Percentiles rank a stretch among this genome's conserved stretches.
phyloP scores from a whole-genome alignment of 2,888 invertebrate species.

The Mystacides longicornis region DNA sequence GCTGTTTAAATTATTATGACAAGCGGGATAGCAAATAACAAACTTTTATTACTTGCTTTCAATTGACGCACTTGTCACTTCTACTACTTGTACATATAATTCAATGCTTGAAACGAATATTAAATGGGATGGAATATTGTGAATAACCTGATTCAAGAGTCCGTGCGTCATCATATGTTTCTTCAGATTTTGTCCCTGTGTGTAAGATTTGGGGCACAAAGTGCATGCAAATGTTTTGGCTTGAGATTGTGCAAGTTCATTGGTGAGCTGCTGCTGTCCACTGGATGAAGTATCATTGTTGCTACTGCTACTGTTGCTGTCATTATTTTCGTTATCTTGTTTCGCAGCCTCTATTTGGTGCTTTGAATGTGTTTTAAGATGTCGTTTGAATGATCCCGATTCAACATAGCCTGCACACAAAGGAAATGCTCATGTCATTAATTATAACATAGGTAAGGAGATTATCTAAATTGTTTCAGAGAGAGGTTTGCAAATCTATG shows the following conservation, averaged over 20 bases:
- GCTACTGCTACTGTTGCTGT: neutral
- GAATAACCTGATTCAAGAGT: constrained; percentile 27
- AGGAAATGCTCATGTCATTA: neutral
- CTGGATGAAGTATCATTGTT: neutral
- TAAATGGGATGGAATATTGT: too few relatives aligned
- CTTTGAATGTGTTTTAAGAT: constrained; percentile 38
- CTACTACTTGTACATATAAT: too few relatives aligned
- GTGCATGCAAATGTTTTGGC: constrained; percentile 40
- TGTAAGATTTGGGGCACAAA: constrained; percentile 43
- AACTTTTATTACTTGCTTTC: too few relatives aligned
- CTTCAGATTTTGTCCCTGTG: constrained; percentile 44
- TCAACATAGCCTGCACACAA: constrained; percentile 41
- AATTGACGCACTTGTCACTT: too few relatives aligned
- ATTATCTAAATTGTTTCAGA: neutral
- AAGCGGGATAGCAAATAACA: too few relatives aligned
- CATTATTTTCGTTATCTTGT: neutral
- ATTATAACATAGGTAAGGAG: too few relatives aligned
- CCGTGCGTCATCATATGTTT: constrained; percentile 44
- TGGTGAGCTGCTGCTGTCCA: constrained; percentile 28
- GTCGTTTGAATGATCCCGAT: constrained; percentile 41
- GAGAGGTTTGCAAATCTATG: neutral
- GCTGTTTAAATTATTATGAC: too few relatives aligned
- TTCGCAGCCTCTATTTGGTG: constrained; percentile 26
- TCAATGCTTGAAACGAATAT: too few relatives aligned
- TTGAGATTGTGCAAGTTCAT: constrained; percentile 36